Evolutionary conservation across 2,113 vertebrate species (phyloP).

Genomic region (Oostethus manadensis): DNA sequence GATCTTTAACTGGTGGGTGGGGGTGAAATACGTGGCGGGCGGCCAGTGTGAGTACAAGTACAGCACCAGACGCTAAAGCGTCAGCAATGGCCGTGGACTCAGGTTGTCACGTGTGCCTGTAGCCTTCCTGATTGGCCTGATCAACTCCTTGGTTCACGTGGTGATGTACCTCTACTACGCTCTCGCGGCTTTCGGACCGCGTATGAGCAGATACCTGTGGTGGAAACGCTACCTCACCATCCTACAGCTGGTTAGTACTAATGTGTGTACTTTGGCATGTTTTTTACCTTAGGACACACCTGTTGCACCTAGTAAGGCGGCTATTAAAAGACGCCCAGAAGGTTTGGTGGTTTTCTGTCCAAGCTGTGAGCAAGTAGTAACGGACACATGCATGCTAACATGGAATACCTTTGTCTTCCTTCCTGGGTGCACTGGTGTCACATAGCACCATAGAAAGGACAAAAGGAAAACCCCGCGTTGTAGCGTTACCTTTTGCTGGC

Average conservation of each 20-base stretch:
- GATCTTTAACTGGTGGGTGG: conserved; percentile 79
- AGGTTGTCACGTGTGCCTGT: background rate
- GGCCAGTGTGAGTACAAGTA: conserved; percentile 70
- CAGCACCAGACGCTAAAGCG: background rate
- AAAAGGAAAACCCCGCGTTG: too few relatives aligned
- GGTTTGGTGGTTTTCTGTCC: too few relatives aligned
- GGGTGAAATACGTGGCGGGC: conserved; percentile 76
- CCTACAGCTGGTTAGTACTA: conserved; percentile 73
- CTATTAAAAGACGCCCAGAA: too few relatives aligned
- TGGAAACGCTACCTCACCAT: conserved; percentile 75
- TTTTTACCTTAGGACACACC: too few relatives aligned
- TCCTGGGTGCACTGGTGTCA: too few relatives aligned
- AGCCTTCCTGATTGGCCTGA: conserved; percentile 73
- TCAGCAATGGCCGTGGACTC: background rate
- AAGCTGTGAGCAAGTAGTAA: too few relatives aligned
- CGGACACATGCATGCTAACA: too few relatives aligned
- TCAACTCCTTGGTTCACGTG: conserved; percentile 74
- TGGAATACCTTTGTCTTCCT: too few relatives aligned
- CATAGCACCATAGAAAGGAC: too few relatives aligned
- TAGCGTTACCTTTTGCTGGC: too few relatives aligned
- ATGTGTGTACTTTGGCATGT: background rate
- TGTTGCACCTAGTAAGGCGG: too few relatives aligned
- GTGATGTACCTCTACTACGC: conserved; percentile 72
- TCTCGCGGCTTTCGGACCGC: conserved; percentile 65
- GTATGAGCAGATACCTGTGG: conserved; percentile 66